Conservation (phyloP, 2,113 vertebrate species). For the Engystomops pustulosus region DNA sequence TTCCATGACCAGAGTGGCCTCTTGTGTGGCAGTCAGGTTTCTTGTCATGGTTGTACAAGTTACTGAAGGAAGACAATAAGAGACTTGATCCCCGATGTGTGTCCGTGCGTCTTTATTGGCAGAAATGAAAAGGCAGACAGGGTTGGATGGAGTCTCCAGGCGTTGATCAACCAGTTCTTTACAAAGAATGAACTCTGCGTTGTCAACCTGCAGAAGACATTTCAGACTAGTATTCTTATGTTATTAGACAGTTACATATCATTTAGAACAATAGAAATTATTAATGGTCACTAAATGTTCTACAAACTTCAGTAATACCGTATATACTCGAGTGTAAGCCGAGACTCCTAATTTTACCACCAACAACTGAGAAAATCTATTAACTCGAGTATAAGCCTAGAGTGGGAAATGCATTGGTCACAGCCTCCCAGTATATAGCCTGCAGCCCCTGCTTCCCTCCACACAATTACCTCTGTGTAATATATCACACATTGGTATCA, state of each 20-base stretch:
- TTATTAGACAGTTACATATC: neutral
- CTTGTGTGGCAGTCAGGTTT: neutral
- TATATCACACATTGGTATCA: too few species aligned
- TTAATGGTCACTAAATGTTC: too few species aligned
- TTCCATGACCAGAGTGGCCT: slow-evolving; percentile 43
- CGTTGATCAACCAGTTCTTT: slow-evolving; percentile 75
- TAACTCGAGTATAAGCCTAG: too few species aligned
- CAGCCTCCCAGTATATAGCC: too few species aligned
- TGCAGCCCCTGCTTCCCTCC: too few species aligned
- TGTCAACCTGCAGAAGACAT: slow-evolving; percentile 67
- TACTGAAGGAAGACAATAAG: slow-evolving; percentile 23
- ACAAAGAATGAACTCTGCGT: slow-evolving; percentile 72
- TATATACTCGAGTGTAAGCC: too few species aligned
- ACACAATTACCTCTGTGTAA: too few species aligned
- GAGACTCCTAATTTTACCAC: too few species aligned
- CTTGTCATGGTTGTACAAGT: neutral
- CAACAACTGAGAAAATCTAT: too few species aligned
- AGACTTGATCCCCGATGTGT: neutral
- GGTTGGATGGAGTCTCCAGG: slow-evolving; percentile 67
- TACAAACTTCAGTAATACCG: too few species aligned
- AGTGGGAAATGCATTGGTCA: too few species aligned
- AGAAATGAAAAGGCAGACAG: slow-evolving; percentile 70
- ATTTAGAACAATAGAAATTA: neutral
- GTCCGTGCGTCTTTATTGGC: slow-evolving; percentile 40
- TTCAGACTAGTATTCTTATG: neutral